Percentiles rank a stretch among this genome's conserved stretches.
Evolutionary conservation across 2,797 vertebrate species (phyloP).

Genomic region (Adrianichthys oophorus): DNA sequence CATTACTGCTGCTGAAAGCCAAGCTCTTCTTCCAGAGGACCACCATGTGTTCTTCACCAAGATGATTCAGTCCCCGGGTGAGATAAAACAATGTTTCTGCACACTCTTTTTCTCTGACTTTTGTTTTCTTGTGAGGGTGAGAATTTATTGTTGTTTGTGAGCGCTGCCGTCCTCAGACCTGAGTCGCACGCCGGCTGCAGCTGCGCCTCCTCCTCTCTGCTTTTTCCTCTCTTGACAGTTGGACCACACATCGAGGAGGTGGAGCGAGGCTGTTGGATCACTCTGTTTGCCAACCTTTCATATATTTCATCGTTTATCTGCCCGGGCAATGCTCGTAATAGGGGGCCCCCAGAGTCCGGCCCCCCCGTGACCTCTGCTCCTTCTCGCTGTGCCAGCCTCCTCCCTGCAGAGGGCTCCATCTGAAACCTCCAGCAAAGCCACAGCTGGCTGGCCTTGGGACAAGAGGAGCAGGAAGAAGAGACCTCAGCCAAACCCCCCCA

Average conservation of each 20-base stretch:
- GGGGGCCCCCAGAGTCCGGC: neutral
- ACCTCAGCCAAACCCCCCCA: constrained; percentile 32
- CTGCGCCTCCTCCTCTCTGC: constrained; percentile 28
- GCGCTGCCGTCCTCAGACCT: constrained; percentile 10
- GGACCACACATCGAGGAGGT: constrained; percentile 68
- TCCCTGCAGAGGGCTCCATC: constrained; percentile 37
- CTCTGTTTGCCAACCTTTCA: constrained; percentile 36
- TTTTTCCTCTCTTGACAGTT: constrained; percentile 50
- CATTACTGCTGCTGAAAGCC: constrained; percentile 54
- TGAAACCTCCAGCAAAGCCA: constrained; percentile 53
- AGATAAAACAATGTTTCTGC: constrained; percentile 48
- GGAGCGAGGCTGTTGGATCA: constrained; percentile 37
- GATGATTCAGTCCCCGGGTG: constrained; percentile 45
- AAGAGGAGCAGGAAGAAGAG: constrained; percentile 60
- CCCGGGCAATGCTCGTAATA: constrained; percentile 38
- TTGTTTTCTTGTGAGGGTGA: constrained; percentile 15
- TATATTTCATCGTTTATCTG: constrained; percentile 63
- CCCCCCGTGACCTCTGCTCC: constrained; percentile 28
- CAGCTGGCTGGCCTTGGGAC: constrained; percentile 66
- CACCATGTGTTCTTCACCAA: constrained; percentile 60
- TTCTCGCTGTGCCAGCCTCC: constrained; percentile 14
- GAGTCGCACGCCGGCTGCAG: constrained; percentile 39
- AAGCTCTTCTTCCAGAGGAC: constrained; percentile 55
- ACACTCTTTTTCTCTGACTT: constrained; percentile 40
- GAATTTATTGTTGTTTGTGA: constrained; percentile 15